Evolutionary conservation across 2,888 invertebrate species (phyloP).

Genomic region (Oegoconia quadripuncta): DNA sequence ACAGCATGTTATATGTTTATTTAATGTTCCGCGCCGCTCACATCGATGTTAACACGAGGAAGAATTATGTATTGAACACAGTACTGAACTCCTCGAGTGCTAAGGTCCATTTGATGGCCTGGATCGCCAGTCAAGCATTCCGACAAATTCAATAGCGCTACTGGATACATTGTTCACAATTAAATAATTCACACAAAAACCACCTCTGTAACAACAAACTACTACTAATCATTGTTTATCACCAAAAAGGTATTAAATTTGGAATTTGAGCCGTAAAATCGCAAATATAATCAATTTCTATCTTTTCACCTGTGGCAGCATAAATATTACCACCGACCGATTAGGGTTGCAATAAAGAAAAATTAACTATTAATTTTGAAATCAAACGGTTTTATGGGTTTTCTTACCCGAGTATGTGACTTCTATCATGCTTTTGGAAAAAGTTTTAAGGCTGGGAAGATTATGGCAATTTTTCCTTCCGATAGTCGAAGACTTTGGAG

Average conservation of each 20-base stretch:
- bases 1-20: conserved; percentile 38
- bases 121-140: conserved; percentile 27
- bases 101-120: conserved; percentile 58
- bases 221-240: not conserved
- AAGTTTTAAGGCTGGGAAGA: too few relatives aligned
- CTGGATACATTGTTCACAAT: conserved; percentile 39
- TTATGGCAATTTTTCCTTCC: too few relatives aligned
- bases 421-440: too few relatives aligned
- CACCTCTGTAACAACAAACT: conserved; percentile 2
- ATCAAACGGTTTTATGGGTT: conserved; percentile 1
- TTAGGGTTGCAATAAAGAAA: conserved; percentile 36
- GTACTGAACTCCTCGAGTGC: conserved; percentile 58
- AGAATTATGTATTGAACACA: conserved; percentile 37
- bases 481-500: too few relatives aligned
- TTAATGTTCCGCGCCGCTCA: not conserved
- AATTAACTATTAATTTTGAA: conserved; percentile 10
- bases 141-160: conserved; percentile 55
- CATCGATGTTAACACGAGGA: too few relatives aligned
- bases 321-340: conserved; percentile 45
- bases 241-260: conserved; percentile 12
- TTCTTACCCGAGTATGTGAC: too few relatives aligned
- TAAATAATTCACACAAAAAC: conserved; percentile 14
- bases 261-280: conserved; percentile 23
- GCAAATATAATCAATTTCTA: conserved; percentile 25
- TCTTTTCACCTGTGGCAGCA: conserved; percentile 27